A percentile compares a stretch with the other conserved stretches of the same genome.
Conservation (phyloP, 23 tunicate genomes). For the Diplosoma virens region DNA sequence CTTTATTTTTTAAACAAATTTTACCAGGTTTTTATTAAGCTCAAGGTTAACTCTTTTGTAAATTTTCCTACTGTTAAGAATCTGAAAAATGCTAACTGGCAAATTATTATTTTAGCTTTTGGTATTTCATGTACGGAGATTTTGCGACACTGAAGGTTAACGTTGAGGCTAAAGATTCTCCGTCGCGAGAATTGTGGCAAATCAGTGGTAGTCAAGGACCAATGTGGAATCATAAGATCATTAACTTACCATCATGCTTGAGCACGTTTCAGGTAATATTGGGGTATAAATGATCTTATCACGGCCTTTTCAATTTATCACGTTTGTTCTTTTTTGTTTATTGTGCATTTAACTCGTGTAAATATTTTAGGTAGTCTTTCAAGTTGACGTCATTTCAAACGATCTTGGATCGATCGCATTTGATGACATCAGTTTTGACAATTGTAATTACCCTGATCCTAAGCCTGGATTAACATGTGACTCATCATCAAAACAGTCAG, state of each 20-base stretch:
- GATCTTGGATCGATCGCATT: slow-evolving; percentile 55
- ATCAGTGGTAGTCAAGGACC: slow-evolving; percentile 27
- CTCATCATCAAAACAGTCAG: slow-evolving; percentile 55
- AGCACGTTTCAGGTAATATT: slow-evolving; percentile 67
- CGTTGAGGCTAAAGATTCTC: slow-evolving; percentile 4
- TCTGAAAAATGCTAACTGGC: no score
- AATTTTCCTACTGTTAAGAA: no score
- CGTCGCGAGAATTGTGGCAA: slow-evolving; percentile 52
- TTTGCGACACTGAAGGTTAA: slow-evolving; percentile 48
- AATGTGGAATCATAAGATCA: slow-evolving; percentile 26
- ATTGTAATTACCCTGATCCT: slow-evolving; percentile 50
- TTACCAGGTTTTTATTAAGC: neutral
- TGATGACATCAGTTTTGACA: slow-evolving; percentile 56
- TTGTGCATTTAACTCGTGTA: no score
- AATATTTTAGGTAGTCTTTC: slow-evolving; percentile 40
- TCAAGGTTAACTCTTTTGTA: no score
- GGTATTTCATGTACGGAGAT: slow-evolving; percentile 65
- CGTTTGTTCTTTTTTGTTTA: neutral
- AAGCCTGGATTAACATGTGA: slow-evolving; percentile 32
- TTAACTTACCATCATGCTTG: slow-evolving; percentile 54
- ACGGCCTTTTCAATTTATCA: neutral
- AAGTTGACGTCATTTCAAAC: slow-evolving; percentile 41
- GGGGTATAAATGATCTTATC: no score
- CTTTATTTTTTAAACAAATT: no score
- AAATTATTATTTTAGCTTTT: slow-evolving; percentile 61